Evolutionary conservation across 2,888 invertebrate genomes (phyloP).

Genomic region (Chymomyza procnemis): DNA sequence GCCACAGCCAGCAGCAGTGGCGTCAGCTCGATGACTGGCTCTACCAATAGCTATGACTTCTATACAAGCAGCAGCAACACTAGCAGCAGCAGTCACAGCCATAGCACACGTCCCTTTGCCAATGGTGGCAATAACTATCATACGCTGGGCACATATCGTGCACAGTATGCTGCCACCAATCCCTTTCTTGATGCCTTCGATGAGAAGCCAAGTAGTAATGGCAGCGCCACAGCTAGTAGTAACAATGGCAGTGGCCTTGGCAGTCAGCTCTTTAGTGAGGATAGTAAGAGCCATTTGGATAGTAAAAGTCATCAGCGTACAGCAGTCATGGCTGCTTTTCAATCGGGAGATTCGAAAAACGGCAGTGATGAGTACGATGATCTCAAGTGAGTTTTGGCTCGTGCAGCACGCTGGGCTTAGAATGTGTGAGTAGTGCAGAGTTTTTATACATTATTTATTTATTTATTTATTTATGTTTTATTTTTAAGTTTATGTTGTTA

Average conservation of each 20-base stretch:
- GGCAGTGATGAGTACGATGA: slow-evolving; percentile 78
- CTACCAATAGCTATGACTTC: slow-evolving; percentile 77
- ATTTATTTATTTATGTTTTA: too few species aligned
- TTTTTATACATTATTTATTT: too few species aligned
- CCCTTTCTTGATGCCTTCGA: slow-evolving; percentile 79
- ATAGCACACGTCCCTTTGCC: slow-evolving; percentile 66
- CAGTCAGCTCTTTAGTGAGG: slow-evolving; percentile 30
- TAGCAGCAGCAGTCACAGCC: slow-evolving; percentile 29
- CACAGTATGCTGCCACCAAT: slow-evolving; percentile 79
- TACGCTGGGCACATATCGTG: slow-evolving; percentile 78
- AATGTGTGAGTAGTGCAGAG: slow-evolving; percentile 2
- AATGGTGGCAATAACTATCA: slow-evolving; percentile 76
- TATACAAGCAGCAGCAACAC: slow-evolving; percentile 65
- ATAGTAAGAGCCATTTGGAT: slow-evolving; percentile 40
- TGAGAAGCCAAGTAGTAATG: slow-evolving; percentile 54
- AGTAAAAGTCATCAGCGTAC: slow-evolving; percentile 61
- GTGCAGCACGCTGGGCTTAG: not conserved
- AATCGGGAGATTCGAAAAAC: slow-evolving; percentile 76
- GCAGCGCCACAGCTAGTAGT: slow-evolving; percentile 25
- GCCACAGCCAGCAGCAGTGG: slow-evolving; percentile 77
- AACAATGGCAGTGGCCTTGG: slow-evolving; percentile 31
- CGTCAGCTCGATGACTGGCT: slow-evolving; percentile 77
- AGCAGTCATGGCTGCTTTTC: slow-evolving; percentile 74
- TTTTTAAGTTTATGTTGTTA: not conserved
- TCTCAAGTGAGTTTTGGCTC: slow-evolving; percentile 66